Percentiles rank a stretch among this genome's conserved stretches.
Evolutionary conservation across 1,140 invertebrate genomes (phyloP).

Genomic region (Bombyx mori): DNA sequence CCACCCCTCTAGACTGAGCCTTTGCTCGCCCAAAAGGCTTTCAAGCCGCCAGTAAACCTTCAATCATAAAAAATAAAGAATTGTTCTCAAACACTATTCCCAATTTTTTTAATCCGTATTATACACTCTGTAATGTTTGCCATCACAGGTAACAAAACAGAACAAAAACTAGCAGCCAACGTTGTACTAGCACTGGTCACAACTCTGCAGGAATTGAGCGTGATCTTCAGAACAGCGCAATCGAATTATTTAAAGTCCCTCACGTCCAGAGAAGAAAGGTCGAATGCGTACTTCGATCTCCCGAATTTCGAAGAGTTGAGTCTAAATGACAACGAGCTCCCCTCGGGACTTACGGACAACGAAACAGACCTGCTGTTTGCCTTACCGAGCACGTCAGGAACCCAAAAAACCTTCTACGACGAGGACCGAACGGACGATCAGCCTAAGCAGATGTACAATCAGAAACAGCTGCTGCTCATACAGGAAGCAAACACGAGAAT

Average conservation of each 20-base stretch:
- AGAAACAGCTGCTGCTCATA: slow-evolving; percentile 82
- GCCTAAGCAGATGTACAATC: slow-evolving; percentile 70
- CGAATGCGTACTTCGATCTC: slow-evolving; percentile 86
- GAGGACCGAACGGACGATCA: slow-evolving; percentile 63
- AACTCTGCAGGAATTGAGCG: slow-evolving; percentile 87
- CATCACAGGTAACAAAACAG: slow-evolving; percentile 73
- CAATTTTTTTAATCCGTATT: no score
- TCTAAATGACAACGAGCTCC: slow-evolving; percentile 55
- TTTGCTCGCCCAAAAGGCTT: no score
- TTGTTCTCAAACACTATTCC: no score
- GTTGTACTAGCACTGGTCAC: slow-evolving; percentile 86
- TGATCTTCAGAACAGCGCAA: slow-evolving; percentile 86
- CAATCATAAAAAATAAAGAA: no score
- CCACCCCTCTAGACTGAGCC: no score
- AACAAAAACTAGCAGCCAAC: slow-evolving; percentile 85
- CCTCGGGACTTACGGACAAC: slow-evolving; percentile 48
- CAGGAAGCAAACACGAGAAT: slow-evolving; percentile 86
- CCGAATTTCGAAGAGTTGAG: slow-evolving; percentile 75
- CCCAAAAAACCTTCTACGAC: slow-evolving; percentile 38
- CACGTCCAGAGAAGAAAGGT: slow-evolving; percentile 90
- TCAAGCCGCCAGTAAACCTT: no score
- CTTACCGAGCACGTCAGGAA: slow-evolving; percentile 45
- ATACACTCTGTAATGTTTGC: slow-evolving; percentile 2
- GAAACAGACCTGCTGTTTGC: slow-evolving; percentile 55
- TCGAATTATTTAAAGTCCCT: slow-evolving; percentile 88